Base-by-base conservation (phyloP, 2,797 vertebrate species). In the Chelon labrosus region DNA sequence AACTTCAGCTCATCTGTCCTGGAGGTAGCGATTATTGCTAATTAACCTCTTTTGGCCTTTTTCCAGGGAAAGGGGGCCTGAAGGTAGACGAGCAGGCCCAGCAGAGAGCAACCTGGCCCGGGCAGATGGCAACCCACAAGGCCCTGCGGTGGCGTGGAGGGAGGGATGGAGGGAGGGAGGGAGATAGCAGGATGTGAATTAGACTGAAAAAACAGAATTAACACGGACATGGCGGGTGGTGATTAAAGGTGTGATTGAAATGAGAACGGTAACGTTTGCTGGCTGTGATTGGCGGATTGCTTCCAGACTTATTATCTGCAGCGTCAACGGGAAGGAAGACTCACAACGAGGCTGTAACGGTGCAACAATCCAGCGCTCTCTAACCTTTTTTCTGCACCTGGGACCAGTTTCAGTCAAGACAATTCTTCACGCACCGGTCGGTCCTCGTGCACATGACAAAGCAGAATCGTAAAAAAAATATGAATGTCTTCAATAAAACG, bases 21-120 rank as follows among this genome's bases (percentile, higher is more conserved):
- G 44, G 77, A 73, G 73, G 87, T 68, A 74, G 41, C 52, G 55
- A 63, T 81, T 77, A 84, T 75, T 80, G 62, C 70, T 88, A 87
- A 88, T 89, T 91, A 89, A 90, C 85, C 87, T 89, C 27, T 51
- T 65, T 56, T 75, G 70, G 59, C 80, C 65, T 65, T 2, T 50
- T 63, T 79, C 77, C 62, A 62, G 72, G 53, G 60, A 69, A 79
- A 38, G 51, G 38, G 41, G 46, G 46, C 65, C 83, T 51, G 20
- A 14, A 80, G 81, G 65, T 69, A 64, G 72, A 80, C 49, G 38
- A 73, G 61, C 38, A 60, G 69, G 65, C 73, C 67, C 78, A 75
- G 85, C 54, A 55, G 82, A 77, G 73, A 80, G 42, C 75, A 89
- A 73, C 75, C 80, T 78, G 70, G 60, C 59, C 64, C 10, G 77